Conservation (phyloP, 2,113 vertebrate genomes). For the Myrmophylax atrothorax region DNA sequence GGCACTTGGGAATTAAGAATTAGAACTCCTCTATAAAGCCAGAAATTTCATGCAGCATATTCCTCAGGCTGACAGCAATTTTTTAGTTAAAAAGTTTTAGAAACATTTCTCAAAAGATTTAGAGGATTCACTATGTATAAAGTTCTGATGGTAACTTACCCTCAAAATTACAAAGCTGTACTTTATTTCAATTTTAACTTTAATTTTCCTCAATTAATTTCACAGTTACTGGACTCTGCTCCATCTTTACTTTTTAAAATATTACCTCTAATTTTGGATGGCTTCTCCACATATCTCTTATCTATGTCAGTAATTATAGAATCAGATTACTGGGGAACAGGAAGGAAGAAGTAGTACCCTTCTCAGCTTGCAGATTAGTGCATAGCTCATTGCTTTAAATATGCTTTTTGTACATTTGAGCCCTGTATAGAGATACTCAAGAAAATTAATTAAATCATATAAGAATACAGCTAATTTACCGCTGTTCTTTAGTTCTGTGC, state of each 20-base stretch:
- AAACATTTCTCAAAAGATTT: background rate
- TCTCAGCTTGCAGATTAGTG: background rate
- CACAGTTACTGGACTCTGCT: background rate
- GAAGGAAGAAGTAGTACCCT: background rate
- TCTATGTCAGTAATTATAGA: background rate
- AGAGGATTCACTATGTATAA: background rate
- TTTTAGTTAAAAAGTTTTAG: background rate
- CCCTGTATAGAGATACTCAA: background rate
- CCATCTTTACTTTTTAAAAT: background rate
- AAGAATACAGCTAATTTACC: background rate
- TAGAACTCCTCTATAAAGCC: background rate
- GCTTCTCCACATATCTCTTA: background rate
- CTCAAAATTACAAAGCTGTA: background rate
- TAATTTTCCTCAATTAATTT: background rate
- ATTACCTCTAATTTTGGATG: background rate
- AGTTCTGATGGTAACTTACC: background rate
- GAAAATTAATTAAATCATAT: background rate
- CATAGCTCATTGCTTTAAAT: background rate
- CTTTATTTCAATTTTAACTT: background rate
- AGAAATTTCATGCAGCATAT: background rate
- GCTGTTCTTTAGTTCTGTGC: background rate
- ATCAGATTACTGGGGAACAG: background rate
- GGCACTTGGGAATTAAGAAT: background rate
- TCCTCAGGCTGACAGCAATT: background rate
- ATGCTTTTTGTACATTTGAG: background rate